Conservation (phyloP, 2,113 vertebrate species). For the Sus scrofa region T2T-Sscrofa CM000812.6:209066001-209066500, state of each 20-base stretch:
- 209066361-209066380: background rate
- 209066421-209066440: background rate
- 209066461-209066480: background rate
- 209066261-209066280: constrained; percentile 48
- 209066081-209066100: background rate
- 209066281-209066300: constrained; percentile 44
- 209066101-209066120: background rate
- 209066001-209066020: background rate
- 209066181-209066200: background rate
- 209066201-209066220: background rate
- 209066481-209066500: background rate
- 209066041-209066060: background rate
- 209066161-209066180: background rate
- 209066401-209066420: background rate
- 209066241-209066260: constrained; percentile 11
- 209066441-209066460: background rate
- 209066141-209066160: background rate
- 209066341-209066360: background rate
- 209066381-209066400: background rate
- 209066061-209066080: background rate
- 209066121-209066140: background rate
- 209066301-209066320: background rate
- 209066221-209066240: background rate
- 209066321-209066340: background rate
- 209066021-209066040: background rate